Evolutionary conservation across 2,113 vertebrate genomes (phyloP), one percentile per base, ranked within the genome.

Genomic region (Cephalopterus ornatus): DNA sequence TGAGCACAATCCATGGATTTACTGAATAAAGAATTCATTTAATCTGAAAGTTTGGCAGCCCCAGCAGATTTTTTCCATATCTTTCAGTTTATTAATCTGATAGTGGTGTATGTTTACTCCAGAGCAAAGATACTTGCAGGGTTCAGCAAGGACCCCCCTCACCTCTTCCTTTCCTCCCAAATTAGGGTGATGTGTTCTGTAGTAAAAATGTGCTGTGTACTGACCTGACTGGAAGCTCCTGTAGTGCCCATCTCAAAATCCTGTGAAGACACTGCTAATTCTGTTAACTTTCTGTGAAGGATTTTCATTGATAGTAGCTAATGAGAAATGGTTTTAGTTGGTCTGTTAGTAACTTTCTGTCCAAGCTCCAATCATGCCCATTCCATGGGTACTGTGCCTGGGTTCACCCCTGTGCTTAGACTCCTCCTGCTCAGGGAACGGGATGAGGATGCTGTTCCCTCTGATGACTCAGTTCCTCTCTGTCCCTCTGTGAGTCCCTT

Each of bases 401-500:
- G 18, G 6, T 9, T 76, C 49, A 35, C 28, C 55, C 12, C 5
- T 14, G 5, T 2, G 5, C 10, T 77, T 22, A 18, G 28, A 18
- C 17, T 70, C 1, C 0, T 21, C 19, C 56, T 37, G n/a, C 24
- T 67, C 53, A n/a, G 17, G 49, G 19, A 41, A 30, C 1, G 3
- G 9, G 6, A 1, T 14, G n/a, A 52, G 1, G 9, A 6, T 55
- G 30, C 50, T 30, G 12, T 16, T 72, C 30, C 24, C 41, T 35
- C 39, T 50, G 33, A 44, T 12, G 21, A 21, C 12, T n/a, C 30
- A 35, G 33, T 47, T 93, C n/a, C 28, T 49, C 30, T 84, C 70
- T 41, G 24, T 12, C 35, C 35, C 7, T 27, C 68, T 77, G 17
- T 7, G 28, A 66, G 26, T 7, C 78, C 74, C 33, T 52, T 75